Conservation (phyloP, 1,140 invertebrate species). For the Pseudomyrmex sp. region DNA sequence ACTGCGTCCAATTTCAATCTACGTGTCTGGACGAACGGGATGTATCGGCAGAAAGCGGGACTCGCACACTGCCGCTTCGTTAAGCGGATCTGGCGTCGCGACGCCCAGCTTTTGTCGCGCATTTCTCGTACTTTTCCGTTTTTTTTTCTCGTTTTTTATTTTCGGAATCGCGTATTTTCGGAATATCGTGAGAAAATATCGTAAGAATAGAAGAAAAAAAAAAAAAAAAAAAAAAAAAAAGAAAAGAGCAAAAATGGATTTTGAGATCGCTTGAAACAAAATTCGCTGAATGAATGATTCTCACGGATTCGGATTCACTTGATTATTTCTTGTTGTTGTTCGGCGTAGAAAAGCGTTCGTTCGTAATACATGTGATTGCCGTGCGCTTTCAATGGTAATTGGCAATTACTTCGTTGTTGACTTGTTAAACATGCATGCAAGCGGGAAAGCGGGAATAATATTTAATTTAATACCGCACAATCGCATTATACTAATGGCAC, state of each 20-base stretch:
- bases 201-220: background rate
- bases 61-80: constrained; percentile 42
- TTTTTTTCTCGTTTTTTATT: background rate
- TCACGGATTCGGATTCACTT: background rate
- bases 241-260: too few relatives aligned
- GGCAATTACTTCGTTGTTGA: constrained; percentile 48
- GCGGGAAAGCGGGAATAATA: constrained; percentile 22
- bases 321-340: constrained; percentile 9
- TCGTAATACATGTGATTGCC: constrained; percentile 25
- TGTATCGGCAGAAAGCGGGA: constrained; percentile 51
- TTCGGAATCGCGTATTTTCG: background rate
- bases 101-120: constrained; percentile 27
- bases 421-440: constrained; percentile 29
- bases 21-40: constrained; percentile 64
- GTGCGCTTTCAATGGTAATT: constrained; percentile 29
- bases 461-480: constrained; percentile 54
- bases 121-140: background rate
- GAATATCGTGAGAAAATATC: background rate
- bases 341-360: background rate
- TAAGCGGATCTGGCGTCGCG: constrained; percentile 46
- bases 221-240: too few relatives aligned
- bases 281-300: too few relatives aligned
- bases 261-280: background rate
- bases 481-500: constrained; percentile 48
- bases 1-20: constrained; percentile 83